Base-by-base conservation (phyloP, 2,888 invertebrate genomes). In the Microplitis deprimator region DNA sequence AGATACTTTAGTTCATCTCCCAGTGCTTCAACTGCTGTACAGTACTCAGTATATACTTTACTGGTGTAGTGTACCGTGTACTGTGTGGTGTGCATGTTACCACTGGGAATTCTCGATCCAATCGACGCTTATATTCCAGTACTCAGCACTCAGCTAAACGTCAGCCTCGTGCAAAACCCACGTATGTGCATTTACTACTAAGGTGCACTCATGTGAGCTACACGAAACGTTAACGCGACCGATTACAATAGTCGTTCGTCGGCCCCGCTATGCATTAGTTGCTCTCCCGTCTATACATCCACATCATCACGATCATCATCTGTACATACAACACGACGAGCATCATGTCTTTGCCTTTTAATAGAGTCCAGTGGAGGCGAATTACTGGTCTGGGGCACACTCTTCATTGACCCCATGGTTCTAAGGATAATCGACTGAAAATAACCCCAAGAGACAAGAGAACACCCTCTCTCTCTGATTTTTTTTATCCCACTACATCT, bases 401-500 rank as follows among this genome's bases (percentile, higher is more conserved):
- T 79, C 80, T 81, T 77, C 78, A 81, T 83, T 85, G 83, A 85
- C 85, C 87, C 85, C 79, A 79, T 81, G 77, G 75, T 83, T 83
- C 83, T 77, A 50, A 85, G 84, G 88, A 89, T 89, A 89, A 89
- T 89, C 89, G 89, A 89, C 89, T 87, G 88, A 88, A 88, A 89
- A 89, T 88, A 89, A 89, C 86, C 88, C 89, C 89, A 83, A 83
- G 87, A 87, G 89, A 88, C 86, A 80, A 50, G 79, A 67, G 75
- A 71, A 68, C 81, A 77, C 81, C 79, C 81, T 73, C 71, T 62
- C 69, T 68, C 75, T 75, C 75, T 68, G 38, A 76, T 65, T 75
- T 72, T 71, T 64, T 65, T 38, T n/a, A 64, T n/a, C 70, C 79
- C 77, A 76, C 77, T 16, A 20, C 65, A 20, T 65, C 65, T 65